Evolutionary conservation across 2,113 vertebrate genomes (phyloP), one percentile per base, ranked within the genome.

Genomic region (Corydoras maculifer): DNA sequence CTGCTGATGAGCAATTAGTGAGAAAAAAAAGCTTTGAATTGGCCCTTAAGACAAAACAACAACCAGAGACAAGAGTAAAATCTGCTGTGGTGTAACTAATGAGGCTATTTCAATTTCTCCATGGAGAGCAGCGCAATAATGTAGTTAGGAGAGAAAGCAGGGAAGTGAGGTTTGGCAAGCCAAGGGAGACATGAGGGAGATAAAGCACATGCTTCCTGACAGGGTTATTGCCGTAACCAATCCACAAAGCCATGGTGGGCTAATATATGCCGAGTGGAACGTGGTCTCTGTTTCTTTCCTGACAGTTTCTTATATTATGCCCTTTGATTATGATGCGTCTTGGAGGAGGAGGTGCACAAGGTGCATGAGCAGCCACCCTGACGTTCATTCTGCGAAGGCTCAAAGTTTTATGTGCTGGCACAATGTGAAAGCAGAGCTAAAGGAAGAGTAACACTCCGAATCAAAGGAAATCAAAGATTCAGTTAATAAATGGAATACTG

Each of bases 261-360:
- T 32, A 72, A 63, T 57, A 31, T 49, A 18, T 15, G 35, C 30
- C 31, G 69, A 72, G 5, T 53, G 48, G 11, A 14, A 13, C 31
- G 25, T 9, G 48, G n/a, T 31, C 14, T 54, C 54, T 65, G 35
- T 7, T 15, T 54, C 57, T 43, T 64, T 9, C 30, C 50, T 32
- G 62, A 75, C 53, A 50, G 25, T 12, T 11, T 3, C 6, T 9
- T 43, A 32, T 31, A 55, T 64, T 30, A 63, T 18, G 32, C 51
- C 31, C 57, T 67, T 67, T 51, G 58, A 62, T 68, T 50, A 68
- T 54, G 57, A 35, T 60, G 60, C 50, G 48, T 50, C 70, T 69
- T 48, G 53, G n/a, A 58, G 75, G 65, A 62, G 14, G 62, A 43
- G 65, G 48, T 13, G 55, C 2, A n/a, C 55, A 49, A 68, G 66